Percentiles rank a stretch among this genome's conserved stretches.
These are phyloP conservation scores for Griposia aprilina DNA, from an alignment of 2,888 invertebrate species.

Conservation along the genomic window DNA sequence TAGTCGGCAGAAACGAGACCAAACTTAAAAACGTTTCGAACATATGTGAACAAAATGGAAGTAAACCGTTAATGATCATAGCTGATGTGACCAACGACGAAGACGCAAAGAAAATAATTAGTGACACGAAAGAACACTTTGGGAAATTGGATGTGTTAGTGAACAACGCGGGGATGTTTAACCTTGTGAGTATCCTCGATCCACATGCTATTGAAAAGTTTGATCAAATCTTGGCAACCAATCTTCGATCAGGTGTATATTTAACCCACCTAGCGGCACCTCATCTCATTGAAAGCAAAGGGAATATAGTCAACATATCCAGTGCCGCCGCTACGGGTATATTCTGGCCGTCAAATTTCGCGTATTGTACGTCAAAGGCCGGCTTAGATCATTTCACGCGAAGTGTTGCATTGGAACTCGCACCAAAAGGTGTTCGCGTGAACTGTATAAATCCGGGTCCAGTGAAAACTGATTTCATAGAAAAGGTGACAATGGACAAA, in stretches of 20 bases:
- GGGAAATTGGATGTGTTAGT: slow-evolving; percentile 73
- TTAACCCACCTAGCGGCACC: slow-evolving; percentile 92
- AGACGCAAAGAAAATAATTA: slow-evolving; percentile 64
- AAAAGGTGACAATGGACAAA: slow-evolving; percentile 55
- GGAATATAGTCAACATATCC: slow-evolving; percentile 96
- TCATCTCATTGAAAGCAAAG: slow-evolving; percentile 93
- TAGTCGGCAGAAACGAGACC: slow-evolving; percentile 68
- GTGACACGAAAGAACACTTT: slow-evolving; percentile 62
- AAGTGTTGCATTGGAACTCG: slow-evolving; percentile 95
- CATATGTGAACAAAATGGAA: slow-evolving; percentile 63
- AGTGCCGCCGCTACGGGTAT: slow-evolving; percentile 86
- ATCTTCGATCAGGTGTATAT: slow-evolving; percentile 70
- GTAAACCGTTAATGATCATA: slow-evolving; percentile 65
- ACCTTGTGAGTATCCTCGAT: slow-evolving; percentile 60
- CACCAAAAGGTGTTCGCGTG: slow-evolving; percentile 93
- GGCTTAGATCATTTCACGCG: slow-evolving; percentile 97
- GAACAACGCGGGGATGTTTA: slow-evolving; percentile 71
- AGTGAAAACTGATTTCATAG: slow-evolving; percentile 68
- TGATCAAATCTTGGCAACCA: slow-evolving; percentile 68
- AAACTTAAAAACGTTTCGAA: slow-evolving; percentile 65
- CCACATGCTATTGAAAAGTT: slow-evolving; percentile 67
- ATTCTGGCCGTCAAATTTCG: slow-evolving; percentile 53
- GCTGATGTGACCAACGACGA: slow-evolving; percentile 69
- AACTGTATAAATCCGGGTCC: slow-evolving; percentile 94
- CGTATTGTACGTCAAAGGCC: slow-evolving; percentile 93